A percentile compares a stretch with the other conserved stretches of the same genome.
Conservation (phyloP, 2,113 vertebrate genomes). For the Campylomormyrus numenius region DNA sequence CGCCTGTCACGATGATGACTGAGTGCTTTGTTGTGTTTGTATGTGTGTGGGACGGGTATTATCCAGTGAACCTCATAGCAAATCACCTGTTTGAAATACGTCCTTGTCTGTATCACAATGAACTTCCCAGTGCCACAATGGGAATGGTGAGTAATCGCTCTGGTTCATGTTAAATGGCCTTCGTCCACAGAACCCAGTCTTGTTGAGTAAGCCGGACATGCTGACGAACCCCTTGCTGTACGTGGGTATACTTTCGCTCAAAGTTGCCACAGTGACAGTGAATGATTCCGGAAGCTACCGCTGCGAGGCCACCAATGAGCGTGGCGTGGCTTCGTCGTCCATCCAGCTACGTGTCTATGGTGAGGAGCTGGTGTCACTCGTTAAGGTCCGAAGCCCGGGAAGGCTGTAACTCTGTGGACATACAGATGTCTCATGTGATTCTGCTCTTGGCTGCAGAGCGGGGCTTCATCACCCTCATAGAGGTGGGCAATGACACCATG, state of each 20-base stretch:
- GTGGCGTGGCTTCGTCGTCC: constrained; percentile 66
- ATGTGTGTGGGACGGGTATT: neutral
- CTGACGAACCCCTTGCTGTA: constrained; percentile 55
- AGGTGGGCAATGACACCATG: constrained; percentile 66
- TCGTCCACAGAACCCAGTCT: constrained; percentile 55
- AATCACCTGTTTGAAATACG: neutral
- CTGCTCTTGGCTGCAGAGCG: constrained; percentile 60
- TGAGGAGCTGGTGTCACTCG: constrained; percentile 49
- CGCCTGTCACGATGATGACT: neutral
- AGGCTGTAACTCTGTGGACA: neutral
- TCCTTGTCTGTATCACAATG: neutral
- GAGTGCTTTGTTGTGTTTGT: neutral
- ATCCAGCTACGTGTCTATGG: constrained; percentile 83
- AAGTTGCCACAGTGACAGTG: constrained; percentile 62
- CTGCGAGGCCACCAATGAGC: constrained; percentile 79
- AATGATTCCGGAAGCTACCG: constrained; percentile 76
- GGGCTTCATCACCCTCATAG: constrained; percentile 75
- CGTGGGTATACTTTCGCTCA: constrained; percentile 63
- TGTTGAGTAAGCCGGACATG: constrained; percentile 45
- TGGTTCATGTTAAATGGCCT: constrained; percentile 15
- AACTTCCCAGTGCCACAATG: neutral
- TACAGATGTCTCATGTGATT: neutral
- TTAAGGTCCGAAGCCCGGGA: constrained; percentile 21
- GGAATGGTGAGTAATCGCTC: neutral
- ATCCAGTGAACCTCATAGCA: neutral